phyloP scores from a whole-genome alignment of 53 echinoderm and acorn worm species.

The Crossaster papposus region DNA sequence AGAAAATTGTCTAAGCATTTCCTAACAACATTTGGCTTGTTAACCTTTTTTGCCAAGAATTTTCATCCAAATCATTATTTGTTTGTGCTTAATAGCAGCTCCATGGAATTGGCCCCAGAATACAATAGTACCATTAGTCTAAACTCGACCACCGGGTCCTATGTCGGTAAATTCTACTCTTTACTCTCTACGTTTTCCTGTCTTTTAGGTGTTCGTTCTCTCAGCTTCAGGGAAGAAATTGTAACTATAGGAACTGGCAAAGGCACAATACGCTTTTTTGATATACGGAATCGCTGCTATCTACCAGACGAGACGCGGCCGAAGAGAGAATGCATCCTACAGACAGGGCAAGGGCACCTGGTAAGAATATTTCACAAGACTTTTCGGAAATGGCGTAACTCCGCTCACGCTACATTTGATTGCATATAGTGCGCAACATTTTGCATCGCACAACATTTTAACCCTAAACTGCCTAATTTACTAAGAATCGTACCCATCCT shows the following conservation, averaged over 20 bases:
- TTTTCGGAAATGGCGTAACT: background rate
- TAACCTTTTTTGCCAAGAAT: too few relatives aligned
- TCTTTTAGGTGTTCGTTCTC: slow-evolving; percentile 85
- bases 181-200: too few relatives aligned
- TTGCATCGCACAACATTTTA: too few relatives aligned
- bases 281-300: slow-evolving; percentile 64
- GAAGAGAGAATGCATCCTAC: slow-evolving; percentile 44
- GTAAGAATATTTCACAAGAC: slow-evolving; percentile 38
- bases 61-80: too few relatives aligned
- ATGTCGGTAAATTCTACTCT: background rate
- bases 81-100: too few relatives aligned
- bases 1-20: too few relatives aligned
- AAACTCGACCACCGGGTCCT: background rate
- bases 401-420: too few relatives aligned
- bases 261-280: slow-evolving; percentile 91
- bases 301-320: slow-evolving; percentile 15
- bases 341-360: slow-evolving; percentile 81
- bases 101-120: background rate
- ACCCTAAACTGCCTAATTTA: too few relatives aligned
- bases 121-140: background rate
- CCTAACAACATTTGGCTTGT: too few relatives aligned
- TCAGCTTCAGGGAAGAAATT: slow-evolving; percentile 82
- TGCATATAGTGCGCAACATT: too few relatives aligned
- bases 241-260: slow-evolving; percentile 89
- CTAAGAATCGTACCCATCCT: too few relatives aligned